Base-by-base conservation (phyloP, 2,797 vertebrate species). In the Mallotus villosus region DNA sequence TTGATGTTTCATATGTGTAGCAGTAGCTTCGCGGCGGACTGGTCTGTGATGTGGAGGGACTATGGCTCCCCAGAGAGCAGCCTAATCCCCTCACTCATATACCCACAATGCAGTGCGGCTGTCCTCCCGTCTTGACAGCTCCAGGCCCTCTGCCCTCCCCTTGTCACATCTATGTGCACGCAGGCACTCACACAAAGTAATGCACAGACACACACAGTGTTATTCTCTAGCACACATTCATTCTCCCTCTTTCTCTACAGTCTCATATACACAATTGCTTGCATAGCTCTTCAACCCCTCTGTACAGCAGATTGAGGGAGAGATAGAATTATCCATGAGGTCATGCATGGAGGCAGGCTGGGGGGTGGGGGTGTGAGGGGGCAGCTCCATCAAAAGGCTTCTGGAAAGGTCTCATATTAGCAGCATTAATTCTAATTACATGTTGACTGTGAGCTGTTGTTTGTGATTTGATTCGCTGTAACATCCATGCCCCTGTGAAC, bases 351-450 rank as follows among this genome's bases (percentile, higher is more conserved):
- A 14, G 3, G 21, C 5, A 41, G 4, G 24, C 22, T 25, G 46
- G 41, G 21, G 21, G 19, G 63, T 2, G 32, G 29, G 37, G 16
- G 32, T 7, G 32, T 8, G 32, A 34, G 32, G 32, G 41, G 22
- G 64, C 41, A 16, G 32, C 7, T 27, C 14, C 24, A n/a, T 24
- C 59, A 4, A 34, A 34, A 34, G 32, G 32, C 32, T 8, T 34
- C 32, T 34, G 32, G 32, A 34, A 34, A 34, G 32, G 32, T 34
- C 32, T 32, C 16, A 19, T 71, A 72, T 71, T n/a, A 24, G 74
- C 80, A 1, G 6, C 81, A 78, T 86, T 86, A 76, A 75, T 81
- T 75, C 32, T 89, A 84, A 89, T 83, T 82, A 84, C 77, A 74
- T 68, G 80, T 83, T 78, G 80, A 86, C 85, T 71, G 67, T 65